phyloP scores from a whole-genome alignment of 2,797 vertebrate genomes.

The Parambassis ranga region DNA sequence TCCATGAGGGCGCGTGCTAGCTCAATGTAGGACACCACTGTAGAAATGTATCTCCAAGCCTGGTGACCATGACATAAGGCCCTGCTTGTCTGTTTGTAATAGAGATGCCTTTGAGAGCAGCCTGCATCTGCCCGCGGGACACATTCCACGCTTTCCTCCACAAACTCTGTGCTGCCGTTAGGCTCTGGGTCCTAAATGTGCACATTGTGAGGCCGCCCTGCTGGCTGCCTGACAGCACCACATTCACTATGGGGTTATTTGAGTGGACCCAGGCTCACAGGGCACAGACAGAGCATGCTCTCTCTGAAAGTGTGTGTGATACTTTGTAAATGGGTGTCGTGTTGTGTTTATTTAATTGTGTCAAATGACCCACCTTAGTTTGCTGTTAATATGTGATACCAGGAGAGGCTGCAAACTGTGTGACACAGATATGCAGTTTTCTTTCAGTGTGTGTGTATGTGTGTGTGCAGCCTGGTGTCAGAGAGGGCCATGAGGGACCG shows the following conservation, averaged over 20 bases:
- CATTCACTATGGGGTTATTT: conserved; percentile 68
- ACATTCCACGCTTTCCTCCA: conserved; percentile 78
- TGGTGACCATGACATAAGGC: conserved; percentile 72
- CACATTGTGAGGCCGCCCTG: conserved; percentile 71
- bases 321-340: conserved; percentile 39
- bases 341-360: conserved; percentile 56
- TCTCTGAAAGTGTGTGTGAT: conserved; percentile 37
- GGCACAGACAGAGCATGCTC: conserved; percentile 34
- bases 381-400: conserved; percentile 27
- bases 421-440: neutral
- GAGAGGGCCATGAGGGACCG: conserved; percentile 14
- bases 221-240: conserved; percentile 67
- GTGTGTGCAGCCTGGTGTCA: conserved; percentile 10
- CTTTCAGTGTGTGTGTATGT: conserved; percentile 5
- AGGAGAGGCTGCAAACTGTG: neutral
- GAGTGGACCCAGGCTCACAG: conserved; percentile 57
- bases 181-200: conserved; percentile 74
- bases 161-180: conserved; percentile 61
- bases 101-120: conserved; percentile 79
- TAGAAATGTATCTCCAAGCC: conserved; percentile 47
- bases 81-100: conserved; percentile 71
- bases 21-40: conserved; percentile 45
- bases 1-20: conserved; percentile 62
- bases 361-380: conserved; percentile 28
- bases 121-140: conserved; percentile 59